Percentiles rank a stretch among this genome's conserved stretches.
Conservation (phyloP, 2,888 invertebrate genomes). For the Calameuta idolon region DNA sequence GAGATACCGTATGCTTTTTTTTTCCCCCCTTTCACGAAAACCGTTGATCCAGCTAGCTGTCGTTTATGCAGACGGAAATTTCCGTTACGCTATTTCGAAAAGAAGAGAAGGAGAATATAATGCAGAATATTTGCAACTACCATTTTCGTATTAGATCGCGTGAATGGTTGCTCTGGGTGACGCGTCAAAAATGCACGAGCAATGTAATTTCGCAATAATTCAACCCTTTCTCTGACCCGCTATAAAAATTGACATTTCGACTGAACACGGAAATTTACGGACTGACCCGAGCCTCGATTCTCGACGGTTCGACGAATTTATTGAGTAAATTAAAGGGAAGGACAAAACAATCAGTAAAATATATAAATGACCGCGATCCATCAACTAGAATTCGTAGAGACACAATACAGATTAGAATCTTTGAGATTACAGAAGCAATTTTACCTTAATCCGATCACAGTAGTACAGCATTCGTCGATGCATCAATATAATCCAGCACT, state of each 20-base stretch:
- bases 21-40: background rate
- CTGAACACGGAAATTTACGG: background rate
- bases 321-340: background rate
- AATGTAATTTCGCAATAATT: background rate
- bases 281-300: background rate
- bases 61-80: background rate
- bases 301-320: background rate
- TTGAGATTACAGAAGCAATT: background rate
- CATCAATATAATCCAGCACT: background rate
- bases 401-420: background rate
- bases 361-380: background rate
- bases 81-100: background rate
- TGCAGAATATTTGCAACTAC: background rate
- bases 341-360: background rate
- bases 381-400: background rate
- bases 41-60: background rate
- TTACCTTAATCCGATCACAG: background rate
- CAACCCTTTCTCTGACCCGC: background rate
- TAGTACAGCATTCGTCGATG: background rate
- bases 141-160: background rate
- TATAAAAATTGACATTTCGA: background rate
- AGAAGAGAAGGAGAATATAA: background rate
- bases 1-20: background rate
- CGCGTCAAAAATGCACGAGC: background rate
- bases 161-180: background rate